Evolutionary conservation across 2,113 vertebrate genomes (phyloP), one percentile per base, ranked within the genome.

Genomic region (Leptobrachium leishanense): DNA sequence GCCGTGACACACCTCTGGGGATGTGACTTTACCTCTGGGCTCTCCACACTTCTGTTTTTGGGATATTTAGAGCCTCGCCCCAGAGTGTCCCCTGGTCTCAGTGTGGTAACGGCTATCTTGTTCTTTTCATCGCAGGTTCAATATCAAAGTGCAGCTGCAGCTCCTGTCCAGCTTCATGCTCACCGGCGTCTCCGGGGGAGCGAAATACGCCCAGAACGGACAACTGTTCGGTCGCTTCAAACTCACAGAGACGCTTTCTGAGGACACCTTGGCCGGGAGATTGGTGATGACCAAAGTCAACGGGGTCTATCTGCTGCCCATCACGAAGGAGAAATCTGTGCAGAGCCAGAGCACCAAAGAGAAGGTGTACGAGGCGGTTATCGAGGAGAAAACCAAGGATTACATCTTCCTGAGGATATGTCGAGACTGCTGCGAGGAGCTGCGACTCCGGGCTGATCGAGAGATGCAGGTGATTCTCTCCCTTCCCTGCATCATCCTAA

Each of bases 221-320:
- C 96, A 99, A 82, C 95, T 99, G 50, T 99, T 99, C 85, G 98
- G 95, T 77, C 98, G 98, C 85, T 99, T 99, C 87, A 98, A 96
- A 86, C 95, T 99, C 86, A 98, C 96, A 1, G 96, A 98, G 91
- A 98, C 97, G 0, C 95, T 99, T 83, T 99, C 98, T 8, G 98
- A 99, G 92, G 98, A 99, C 88, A 99, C 98, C 65, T 90, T 99
- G 90, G 97, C 97, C 57, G 98, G 98, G 76, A 90, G 98, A 81
- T 92, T 99, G 82, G 97, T 99, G 83, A 99, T 99, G 97, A 99
- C 98, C 90, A 99, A 98, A 95, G 98, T 99, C 84, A 96, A 96
- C 85, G 97, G 97, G 77, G 98, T 99, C 84, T 94, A 98, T 86
- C 87, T 99, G 90, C 91, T 98, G 84, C 97, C 98, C 63, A 84